Evolutionary conservation across 2,797 vertebrate genomes (phyloP), one percentile per base, ranked within the genome.

Genomic region (Acrocephalus scirpaceus): DNA sequence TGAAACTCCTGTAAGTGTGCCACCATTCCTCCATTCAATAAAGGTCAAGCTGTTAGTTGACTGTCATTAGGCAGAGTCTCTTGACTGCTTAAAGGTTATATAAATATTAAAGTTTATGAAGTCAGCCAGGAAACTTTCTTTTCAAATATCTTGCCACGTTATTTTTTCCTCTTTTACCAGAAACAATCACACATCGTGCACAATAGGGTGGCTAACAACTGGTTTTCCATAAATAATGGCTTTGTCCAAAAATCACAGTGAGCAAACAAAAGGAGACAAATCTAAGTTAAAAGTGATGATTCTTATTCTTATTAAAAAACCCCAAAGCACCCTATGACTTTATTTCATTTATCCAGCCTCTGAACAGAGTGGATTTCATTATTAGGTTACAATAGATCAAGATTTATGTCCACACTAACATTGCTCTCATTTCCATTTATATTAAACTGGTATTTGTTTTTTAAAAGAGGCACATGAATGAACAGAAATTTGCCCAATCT

Each of bases 401-500:
- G 97, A 98, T 98, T 98, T 98, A 97, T 97, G 93, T 97, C 97
- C 97, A 96, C 93, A 95, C 82, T 97, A 98, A 97, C 93, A 82
- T 92, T 95, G 94, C 86, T 96, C 95, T 98, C 97, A 98, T 98
- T 98, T 98, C 98, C 98, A 98, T 98, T 98, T 98, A 98, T 98
- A 98, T 98, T 98, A 98, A 98, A 98, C 74, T 79, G 62, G 93
- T 98, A 97, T 98, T 98, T 98, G 97, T 97, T 97, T 98, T 98
- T 98, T 98, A 96, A 97, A 97, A 91, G 91, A 96, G 92, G 95
- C 96, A 97, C 96, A 97, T 90, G 95, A 98, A 97, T 93, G 97
- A 98, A 96, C 95, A 98, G 93, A 97, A 97, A 96, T 89, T 98
- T 96, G 77, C 76, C 95, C 96, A 98, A 98, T 98, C 98, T 98